Evolutionary conservation across 2,888 invertebrate genomes (phyloP), one percentile per base, ranked within the genome.

Genomic region (Pinctada fucata): DNA sequence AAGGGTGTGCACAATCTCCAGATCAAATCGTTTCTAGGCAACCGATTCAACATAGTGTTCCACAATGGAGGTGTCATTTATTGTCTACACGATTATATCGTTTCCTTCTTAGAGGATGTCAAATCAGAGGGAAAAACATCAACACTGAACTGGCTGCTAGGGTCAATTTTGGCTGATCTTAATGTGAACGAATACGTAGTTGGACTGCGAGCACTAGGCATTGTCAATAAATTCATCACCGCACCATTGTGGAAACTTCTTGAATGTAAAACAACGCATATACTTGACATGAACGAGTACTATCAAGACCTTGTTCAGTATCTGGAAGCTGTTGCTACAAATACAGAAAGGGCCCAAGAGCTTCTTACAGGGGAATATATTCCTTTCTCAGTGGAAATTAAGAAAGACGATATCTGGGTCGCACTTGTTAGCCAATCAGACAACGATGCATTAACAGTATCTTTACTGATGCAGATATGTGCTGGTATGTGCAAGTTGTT

Each of bases 11-110:
- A 58, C 45, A 58, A 58, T 6, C 8, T 10, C 10, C 49, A 72
- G 1, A 52, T 72, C 8, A 75, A 75, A 47, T 13, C 50, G 8
- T 52, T 45, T 65, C 50, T 45, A n/a, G 2, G 66, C 48, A 74
- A 74, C 50, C 66, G 50, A 5, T 74, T 74, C 31, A 66, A 74
- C 65, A 66, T 74, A 3, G 74, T 66, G n/a, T 75, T 75, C 65
- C 75, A 67, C 48, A 75, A 75, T 45, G 75, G 68, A 6, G 66
- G 50, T 49, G 16, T n/a, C n/a, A 16, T n/a, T 16, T 74, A 50
- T 66, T 6, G 63, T 48, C 47, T 67, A 0, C 6, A 51, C 2
- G 65, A 16, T 31, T 1, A 51, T n/a, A 74, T 67, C n/a, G 16
- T 8, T 3, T 2, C 48, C 16, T 74, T 67, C 47, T 1, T 67